These are phyloP conservation scores for Euura lappo DNA, from an alignment of 1,140 invertebrate species.

Conservation along the genomic window DNA sequence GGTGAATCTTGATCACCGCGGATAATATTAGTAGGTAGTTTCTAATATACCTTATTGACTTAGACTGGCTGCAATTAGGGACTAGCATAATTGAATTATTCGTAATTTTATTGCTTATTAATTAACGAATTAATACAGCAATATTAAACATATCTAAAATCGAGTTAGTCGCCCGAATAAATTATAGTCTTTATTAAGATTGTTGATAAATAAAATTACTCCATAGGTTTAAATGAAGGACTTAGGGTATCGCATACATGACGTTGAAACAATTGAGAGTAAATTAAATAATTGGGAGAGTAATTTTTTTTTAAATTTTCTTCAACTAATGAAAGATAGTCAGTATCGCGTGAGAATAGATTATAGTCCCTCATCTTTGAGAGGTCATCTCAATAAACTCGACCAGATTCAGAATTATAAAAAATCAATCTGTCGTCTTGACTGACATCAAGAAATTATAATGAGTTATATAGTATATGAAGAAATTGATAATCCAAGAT, in stretches of 20 bases:
- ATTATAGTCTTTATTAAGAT: not conserved
- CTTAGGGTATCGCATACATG: no score
- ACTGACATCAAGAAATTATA: not conserved
- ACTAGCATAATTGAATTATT: not conserved
- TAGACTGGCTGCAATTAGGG: not conserved
- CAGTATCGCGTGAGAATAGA: no score
- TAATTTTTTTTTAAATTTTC: no score
- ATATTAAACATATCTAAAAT: slow-evolving; percentile 6
- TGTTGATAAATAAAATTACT: no score
- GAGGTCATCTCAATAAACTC: not conserved
- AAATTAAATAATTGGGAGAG: no score
- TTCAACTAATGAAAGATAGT: no score
- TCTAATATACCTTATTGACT: not conserved
- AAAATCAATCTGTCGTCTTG: not conserved
- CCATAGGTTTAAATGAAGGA: no score
- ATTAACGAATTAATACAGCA: not conserved
- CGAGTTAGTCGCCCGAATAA: not conserved
- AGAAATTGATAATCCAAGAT: not conserved
- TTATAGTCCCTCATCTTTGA: not conserved
- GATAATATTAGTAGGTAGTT: not conserved
- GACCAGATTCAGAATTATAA: not conserved
- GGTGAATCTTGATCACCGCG: no score
- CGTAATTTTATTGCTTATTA: not conserved
- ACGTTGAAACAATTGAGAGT: no score
- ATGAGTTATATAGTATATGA: not conserved